Conservation (phyloP, 2,888 invertebrate genomes). For the Ephialtes manifestator region DNA sequence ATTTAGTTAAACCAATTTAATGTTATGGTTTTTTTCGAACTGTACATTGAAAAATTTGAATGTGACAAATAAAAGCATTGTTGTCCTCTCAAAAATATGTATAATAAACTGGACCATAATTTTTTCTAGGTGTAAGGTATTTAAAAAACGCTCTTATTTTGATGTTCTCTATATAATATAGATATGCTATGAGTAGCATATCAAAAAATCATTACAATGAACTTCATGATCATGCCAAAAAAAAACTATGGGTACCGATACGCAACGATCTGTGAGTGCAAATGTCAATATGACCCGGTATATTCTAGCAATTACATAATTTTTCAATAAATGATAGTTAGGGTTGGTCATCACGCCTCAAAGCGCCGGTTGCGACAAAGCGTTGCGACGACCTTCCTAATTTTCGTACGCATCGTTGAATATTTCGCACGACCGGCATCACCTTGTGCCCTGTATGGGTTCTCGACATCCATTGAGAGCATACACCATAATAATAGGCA, state of each 20-base stretch:
- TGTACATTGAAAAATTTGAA: too few species aligned
- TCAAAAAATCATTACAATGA: too few species aligned
- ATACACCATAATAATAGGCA: constrained; percentile 20
- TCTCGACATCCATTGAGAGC: constrained; percentile 27
- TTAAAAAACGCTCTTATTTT: too few species aligned
- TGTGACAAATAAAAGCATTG: too few species aligned
- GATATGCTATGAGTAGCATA: too few species aligned
- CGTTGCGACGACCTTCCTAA: constrained; percentile 28
- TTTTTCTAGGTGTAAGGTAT: too few species aligned
- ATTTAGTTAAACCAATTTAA: too few species aligned
- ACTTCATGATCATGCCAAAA: too few species aligned
- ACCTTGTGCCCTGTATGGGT: constrained; percentile 24
- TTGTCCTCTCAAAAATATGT: too few species aligned
- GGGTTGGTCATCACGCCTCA: constrained; percentile 7
- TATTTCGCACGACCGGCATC: constrained; percentile 47
- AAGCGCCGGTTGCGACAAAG: background rate
- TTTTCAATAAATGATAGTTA: constrained; percentile 9
- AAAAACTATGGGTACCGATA: background rate
- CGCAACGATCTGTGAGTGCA: background rate
- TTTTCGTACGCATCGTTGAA: constrained; percentile 48
- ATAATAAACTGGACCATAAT: too few species aligned
- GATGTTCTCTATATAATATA: too few species aligned
- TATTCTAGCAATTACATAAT: background rate
- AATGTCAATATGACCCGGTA: background rate
- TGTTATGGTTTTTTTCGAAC: too few species aligned